phyloP scores from a whole-genome alignment of 2,797 vertebrate genomes.

The Rhinella marina region DNA sequence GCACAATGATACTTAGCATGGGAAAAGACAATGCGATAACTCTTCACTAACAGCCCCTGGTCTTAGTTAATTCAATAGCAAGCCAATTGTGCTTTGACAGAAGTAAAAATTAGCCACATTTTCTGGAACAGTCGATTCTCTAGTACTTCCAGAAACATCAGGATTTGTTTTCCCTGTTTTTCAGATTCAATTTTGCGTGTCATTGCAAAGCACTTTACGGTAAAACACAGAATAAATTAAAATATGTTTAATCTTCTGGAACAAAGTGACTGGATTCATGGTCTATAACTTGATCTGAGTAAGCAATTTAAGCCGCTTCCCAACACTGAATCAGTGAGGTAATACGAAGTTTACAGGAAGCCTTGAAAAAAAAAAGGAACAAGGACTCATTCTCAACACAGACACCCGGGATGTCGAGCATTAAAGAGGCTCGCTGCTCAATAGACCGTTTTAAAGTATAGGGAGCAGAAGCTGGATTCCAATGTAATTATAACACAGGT shows the following conservation, averaged over 20 bases:
- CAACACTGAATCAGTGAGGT: constrained; percentile 45
- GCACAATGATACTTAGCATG: not conserved
- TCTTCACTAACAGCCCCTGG: constrained; percentile 7
- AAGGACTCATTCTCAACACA: not conserved
- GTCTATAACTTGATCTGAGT: constrained; percentile 44
- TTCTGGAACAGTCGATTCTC: constrained; percentile 21
- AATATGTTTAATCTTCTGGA: constrained; percentile 55
- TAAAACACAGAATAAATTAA: constrained; percentile 55
- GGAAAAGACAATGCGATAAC: constrained; percentile 10
- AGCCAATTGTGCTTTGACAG: constrained; percentile 33
- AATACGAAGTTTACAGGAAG: constrained; percentile 56
- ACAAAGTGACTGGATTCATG: constrained; percentile 45
- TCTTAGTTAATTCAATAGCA: constrained; percentile 26
- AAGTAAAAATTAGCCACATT: constrained; percentile 36
- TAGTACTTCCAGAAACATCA: constrained; percentile 23
- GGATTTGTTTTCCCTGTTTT: constrained; percentile 41
- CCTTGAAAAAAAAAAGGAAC: constrained; percentile 9
- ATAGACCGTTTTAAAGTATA: not conserved
- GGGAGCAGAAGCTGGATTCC: not conserved
- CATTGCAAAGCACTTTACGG: constrained; percentile 47
- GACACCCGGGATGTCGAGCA: not conserved
- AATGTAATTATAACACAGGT: too few species aligned
- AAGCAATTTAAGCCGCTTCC: constrained; percentile 50
- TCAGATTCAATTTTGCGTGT: constrained; percentile 42
- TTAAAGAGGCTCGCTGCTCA: not conserved